Percentiles rank a stretch among this genome's conserved stretches.
phyloP scores from a whole-genome alignment of 2,888 invertebrate genomes.

The Exephanes ischioxanthus region DNA sequence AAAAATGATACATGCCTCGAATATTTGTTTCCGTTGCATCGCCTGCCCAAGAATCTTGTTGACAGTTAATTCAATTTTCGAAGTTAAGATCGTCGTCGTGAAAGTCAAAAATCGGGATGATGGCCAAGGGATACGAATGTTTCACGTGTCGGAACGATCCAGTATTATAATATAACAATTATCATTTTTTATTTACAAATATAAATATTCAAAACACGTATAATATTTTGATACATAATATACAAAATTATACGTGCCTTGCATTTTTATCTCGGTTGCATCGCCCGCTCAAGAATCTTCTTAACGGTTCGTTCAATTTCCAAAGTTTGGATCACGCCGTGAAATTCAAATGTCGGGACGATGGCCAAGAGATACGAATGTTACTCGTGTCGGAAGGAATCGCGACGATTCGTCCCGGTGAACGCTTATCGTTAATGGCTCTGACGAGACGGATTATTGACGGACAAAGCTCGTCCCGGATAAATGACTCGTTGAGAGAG shows the following conservation, averaged over 20 bases:
- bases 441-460: slow-evolving; percentile 77
- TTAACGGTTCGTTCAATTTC: not conserved
- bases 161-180: no score
- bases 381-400: slow-evolving; percentile 62
- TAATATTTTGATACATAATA: no score
- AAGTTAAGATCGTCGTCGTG: not conserved
- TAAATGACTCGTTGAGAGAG: slow-evolving; percentile 78
- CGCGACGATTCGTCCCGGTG: slow-evolving; percentile 76
- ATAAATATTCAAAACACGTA: no score
- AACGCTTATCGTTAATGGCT: slow-evolving; percentile 79
- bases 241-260: no score
- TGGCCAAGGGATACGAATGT: slow-evolving; percentile 62
- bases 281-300: no score
- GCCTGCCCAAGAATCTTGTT: no score
- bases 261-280: no score
- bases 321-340: not conserved
- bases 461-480: slow-evolving; percentile 79
- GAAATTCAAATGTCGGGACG: slow-evolving; percentile 4
- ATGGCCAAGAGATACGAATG: slow-evolving; percentile 57
- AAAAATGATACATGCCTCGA: no score
- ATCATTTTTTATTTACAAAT: no score
- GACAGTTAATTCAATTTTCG: not conserved
- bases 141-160: slow-evolving; percentile 45
- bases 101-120: slow-evolving; percentile 4
- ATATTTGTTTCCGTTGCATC: no score